Percentiles rank a stretch among this genome's conserved stretches.
phyloP scores from a whole-genome alignment of 2,888 invertebrate species.

The Morpho deidamia region DNA sequence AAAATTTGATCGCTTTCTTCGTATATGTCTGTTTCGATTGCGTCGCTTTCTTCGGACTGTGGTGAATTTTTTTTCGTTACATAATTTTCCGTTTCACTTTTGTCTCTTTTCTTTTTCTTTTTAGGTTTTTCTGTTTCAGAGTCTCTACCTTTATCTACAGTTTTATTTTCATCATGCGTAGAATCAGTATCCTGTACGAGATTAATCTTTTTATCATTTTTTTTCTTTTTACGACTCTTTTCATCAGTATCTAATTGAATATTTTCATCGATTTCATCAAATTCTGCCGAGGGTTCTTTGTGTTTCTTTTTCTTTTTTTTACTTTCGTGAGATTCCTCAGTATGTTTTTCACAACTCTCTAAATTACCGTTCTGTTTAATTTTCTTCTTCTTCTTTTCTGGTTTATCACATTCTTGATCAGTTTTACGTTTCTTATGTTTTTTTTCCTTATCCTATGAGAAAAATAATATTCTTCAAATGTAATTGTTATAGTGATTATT shows the following conservation, averaged over 20 bases:
- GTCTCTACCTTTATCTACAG: conserved; percentile 17
- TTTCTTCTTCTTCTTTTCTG: conserved; percentile 15
- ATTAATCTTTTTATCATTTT: conserved; percentile 18
- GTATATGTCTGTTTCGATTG: conserved; percentile 51
- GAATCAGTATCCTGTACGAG: too few relatives aligned
- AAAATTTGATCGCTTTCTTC: conserved; percentile 46
- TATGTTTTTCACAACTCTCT: conserved; percentile 9
- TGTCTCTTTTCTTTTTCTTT: conserved; percentile 12
- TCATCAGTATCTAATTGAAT: conserved; percentile 23
- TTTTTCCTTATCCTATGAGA: conserved; percentile 36
- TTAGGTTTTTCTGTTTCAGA: conserved; percentile 12
- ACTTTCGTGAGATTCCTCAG: conserved; percentile 14
- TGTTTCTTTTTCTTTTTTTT: conserved; percentile 18
- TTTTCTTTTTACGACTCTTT: conserved; percentile 12
- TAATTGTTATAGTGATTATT: too few relatives aligned
- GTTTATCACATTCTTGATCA: conserved; percentile 13
- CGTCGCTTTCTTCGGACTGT: conserved; percentile 51
- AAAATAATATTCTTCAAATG: not conserved
- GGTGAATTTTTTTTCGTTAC: conserved; percentile 8
- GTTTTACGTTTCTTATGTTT: conserved; percentile 22
- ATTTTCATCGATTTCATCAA: conserved; percentile 3
- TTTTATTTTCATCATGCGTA: conserved; percentile 6
- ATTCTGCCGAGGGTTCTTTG: conserved; percentile 4
- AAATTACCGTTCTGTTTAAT: conserved; percentile 2
- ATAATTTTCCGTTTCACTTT: conserved; percentile 10